Evolutionary conservation across 2,888 invertebrate genomes (phyloP).

Genomic region (Eledone cirrhosa): DNA sequence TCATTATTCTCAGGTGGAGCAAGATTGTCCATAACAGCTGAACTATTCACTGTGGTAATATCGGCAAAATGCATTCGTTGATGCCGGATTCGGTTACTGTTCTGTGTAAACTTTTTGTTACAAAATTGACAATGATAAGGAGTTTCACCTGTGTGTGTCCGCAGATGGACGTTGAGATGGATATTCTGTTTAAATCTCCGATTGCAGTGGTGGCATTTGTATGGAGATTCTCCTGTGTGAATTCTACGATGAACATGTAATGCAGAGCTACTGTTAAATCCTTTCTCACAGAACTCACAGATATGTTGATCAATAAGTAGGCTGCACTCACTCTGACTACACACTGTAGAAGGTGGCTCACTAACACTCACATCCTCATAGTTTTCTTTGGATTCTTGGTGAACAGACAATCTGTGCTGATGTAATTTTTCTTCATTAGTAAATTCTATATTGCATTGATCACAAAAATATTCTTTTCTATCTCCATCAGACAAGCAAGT

Average conservation of each 20-base stretch:
- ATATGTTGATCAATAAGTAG: background rate
- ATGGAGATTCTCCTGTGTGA: conserved; percentile 18
- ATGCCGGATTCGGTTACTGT: conserved; percentile 10
- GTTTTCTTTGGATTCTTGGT: background rate
- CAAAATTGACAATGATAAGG: conserved; percentile 3
- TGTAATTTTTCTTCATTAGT: background rate
- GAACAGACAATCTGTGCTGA: background rate
- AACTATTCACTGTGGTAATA: background rate
- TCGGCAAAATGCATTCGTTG: conserved; percentile 3
- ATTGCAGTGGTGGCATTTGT: conserved; percentile 8
- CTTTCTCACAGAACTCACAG: conserved; percentile 20
- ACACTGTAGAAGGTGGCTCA: too few species aligned
- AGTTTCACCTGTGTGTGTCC: conserved; percentile 2
- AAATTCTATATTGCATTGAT: background rate
- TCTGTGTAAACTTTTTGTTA: conserved; percentile 22
- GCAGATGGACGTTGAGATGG: conserved; percentile 22
- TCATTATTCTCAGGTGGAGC: background rate
- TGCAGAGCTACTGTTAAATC: background rate
- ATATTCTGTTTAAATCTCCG: conserved; percentile 12
- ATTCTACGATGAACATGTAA: conserved; percentile 8
- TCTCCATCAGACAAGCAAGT: too few species aligned
- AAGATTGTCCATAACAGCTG: background rate
- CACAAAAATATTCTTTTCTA: too few species aligned
- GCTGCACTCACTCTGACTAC: too few species aligned
- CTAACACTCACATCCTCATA: too few species aligned